Evolutionary conservation across 2,113 vertebrate species (phyloP).

Genomic region (Trematomus loennbergii): DNA sequence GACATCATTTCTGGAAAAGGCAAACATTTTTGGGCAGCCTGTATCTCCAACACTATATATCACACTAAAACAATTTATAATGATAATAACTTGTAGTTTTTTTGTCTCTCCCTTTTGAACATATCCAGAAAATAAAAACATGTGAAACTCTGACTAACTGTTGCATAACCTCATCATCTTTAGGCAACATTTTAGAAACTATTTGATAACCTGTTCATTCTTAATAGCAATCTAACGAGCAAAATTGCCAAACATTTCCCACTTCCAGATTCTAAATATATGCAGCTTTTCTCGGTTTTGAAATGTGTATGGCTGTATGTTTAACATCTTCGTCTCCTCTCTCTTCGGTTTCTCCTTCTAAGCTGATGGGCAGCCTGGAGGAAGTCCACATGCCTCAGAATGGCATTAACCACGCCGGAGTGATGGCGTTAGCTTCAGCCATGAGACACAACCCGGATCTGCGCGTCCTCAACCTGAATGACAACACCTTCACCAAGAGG

Average conservation of each 20-base stretch:
- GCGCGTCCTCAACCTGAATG: conserved; percentile 93
- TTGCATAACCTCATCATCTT: background rate
- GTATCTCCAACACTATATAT: too few species aligned
- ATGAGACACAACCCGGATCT: conserved; percentile 90
- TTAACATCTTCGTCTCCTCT: background rate
- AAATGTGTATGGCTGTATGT: background rate
- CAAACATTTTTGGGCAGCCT: too few species aligned
- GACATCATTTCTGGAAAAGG: too few species aligned
- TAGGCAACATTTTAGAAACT: too few species aligned
- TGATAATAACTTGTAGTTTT: too few species aligned
- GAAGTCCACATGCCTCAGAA: conserved; percentile 99
- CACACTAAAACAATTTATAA: too few species aligned
- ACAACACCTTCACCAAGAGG: conserved; percentile 97
- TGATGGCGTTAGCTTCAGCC: conserved; percentile 91
- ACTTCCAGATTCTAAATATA: background rate
- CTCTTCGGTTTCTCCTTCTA: conserved; percentile 1
- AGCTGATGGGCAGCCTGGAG: conserved; percentile 94
- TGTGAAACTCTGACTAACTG: background rate
- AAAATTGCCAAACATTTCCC: background rate
- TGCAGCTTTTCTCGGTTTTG: background rate
- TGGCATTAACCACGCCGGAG: conserved; percentile 92
- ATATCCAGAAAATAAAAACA: too few species aligned
- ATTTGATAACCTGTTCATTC: background rate
- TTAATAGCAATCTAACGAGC: background rate
- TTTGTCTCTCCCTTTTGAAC: too few species aligned